These are phyloP conservation scores for Schizothorax lantsangensis DNA, from an alignment of 2,797 vertebrate genomes.

Conservation along the genomic window DNA sequence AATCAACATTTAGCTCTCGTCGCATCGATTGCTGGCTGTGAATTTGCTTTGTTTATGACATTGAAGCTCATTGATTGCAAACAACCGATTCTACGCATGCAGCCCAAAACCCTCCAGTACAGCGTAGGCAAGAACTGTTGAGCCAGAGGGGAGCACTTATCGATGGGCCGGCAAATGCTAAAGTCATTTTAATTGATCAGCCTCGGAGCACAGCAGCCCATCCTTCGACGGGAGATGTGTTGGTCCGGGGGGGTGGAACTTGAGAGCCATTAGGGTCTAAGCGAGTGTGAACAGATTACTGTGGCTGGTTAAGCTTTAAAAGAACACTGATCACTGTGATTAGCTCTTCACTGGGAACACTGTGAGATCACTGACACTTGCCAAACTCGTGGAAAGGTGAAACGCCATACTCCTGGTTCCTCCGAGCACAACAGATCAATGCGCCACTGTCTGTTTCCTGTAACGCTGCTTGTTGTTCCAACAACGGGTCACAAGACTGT, in stretches of 20 bases:
- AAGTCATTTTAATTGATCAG: constrained; percentile 87
- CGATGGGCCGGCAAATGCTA: constrained; percentile 82
- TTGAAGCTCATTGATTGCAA: constrained; percentile 72
- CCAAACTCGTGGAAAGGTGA: constrained; percentile 67
- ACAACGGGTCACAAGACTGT: constrained; percentile 64
- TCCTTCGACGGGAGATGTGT: constrained; percentile 61
- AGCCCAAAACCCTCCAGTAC: constrained; percentile 71
- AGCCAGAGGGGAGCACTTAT: constrained; percentile 78
- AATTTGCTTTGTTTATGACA: constrained; percentile 71
- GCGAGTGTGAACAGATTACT: constrained; percentile 76
- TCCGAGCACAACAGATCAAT: constrained; percentile 70
- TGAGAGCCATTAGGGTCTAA: constrained; percentile 79
- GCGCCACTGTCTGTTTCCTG: constrained; percentile 56
- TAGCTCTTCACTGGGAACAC: constrained; percentile 75
- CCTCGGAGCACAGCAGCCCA: constrained; percentile 71
- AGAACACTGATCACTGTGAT: constrained; percentile 79
- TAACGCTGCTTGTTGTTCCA: constrained; percentile 62
- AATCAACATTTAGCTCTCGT: constrained; percentile 64
- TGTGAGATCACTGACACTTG: constrained; percentile 73
- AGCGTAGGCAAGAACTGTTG: constrained; percentile 70
- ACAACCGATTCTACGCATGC: constrained; percentile 69
- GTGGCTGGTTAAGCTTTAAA: constrained; percentile 77
- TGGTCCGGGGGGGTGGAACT: constrained; percentile 65
- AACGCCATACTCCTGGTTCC: constrained; percentile 43
- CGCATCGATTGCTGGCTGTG: constrained; percentile 57